Evolutionary conservation across 2,888 invertebrate genomes (phyloP).

Genomic region (Drosophila pseudotakahashii): DNA sequence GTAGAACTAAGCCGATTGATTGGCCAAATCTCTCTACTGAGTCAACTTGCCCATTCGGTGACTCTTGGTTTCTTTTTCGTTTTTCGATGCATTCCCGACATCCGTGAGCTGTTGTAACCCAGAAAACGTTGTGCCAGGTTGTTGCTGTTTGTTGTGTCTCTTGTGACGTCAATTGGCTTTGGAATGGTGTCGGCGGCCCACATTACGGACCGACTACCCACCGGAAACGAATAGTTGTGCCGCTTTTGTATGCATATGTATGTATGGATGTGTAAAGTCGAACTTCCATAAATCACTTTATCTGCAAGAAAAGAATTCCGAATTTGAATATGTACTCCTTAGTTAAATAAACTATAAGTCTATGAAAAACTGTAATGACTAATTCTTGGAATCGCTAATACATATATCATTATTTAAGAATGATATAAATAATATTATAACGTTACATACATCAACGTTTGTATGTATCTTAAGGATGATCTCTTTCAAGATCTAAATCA

Average conservation of each 20-base stretch:
- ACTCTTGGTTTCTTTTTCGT: neutral
- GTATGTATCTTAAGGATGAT: no score
- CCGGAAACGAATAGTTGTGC: slow-evolving; percentile 48
- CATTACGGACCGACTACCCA: slow-evolving; percentile 36
- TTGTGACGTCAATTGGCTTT: slow-evolving; percentile 50
- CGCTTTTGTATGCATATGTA: slow-evolving; percentile 1
- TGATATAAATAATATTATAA: no score
- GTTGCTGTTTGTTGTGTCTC: slow-evolving; percentile 28
- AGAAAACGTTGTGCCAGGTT: slow-evolving; percentile 54
- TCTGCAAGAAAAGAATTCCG: neutral
- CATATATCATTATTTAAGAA: no score
- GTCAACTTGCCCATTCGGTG: slow-evolving; percentile 7
- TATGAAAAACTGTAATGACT: no score
- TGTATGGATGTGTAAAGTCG: neutral
- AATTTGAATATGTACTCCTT: neutral
- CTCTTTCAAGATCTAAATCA: no score
- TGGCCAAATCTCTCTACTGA: slow-evolving; percentile 3
- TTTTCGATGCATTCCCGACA: slow-evolving; percentile 10
- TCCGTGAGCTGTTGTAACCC: slow-evolving; percentile 38
- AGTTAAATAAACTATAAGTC: neutral
- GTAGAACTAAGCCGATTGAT: slow-evolving; percentile 7
- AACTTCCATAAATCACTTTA: slow-evolving; percentile 4
- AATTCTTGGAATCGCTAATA: no score
- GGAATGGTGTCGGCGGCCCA: slow-evolving; percentile 54
- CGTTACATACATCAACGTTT: no score